phyloP scores from a whole-genome alignment of 2,113 vertebrate species.

The Dasyprocta punctata region DNA sequence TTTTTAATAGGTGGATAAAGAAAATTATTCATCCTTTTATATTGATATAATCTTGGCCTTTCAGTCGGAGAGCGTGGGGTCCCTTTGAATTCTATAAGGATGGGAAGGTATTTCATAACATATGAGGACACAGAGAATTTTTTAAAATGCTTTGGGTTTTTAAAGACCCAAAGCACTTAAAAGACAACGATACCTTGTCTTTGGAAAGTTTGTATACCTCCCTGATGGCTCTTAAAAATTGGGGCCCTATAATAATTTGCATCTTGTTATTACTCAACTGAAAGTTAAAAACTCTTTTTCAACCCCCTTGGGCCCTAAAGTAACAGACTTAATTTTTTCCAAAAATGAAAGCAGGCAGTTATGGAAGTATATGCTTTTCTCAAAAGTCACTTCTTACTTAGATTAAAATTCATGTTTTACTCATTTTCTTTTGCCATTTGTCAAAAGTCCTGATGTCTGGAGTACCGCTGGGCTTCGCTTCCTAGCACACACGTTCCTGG shows the following conservation, averaged over 20 bases:
- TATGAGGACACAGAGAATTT: neutral
- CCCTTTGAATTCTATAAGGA: neutral
- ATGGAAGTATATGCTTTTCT: neutral
- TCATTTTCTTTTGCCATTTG: neutral
- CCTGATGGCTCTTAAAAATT: neutral
- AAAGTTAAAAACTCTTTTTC: neutral
- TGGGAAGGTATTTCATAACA: neutral
- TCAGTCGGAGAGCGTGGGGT: neutral
- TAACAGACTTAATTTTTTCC: neutral
- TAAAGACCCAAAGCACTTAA: neutral
- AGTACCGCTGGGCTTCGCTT: neutral
- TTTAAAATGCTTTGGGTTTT: neutral
- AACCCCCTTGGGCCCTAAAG: neutral
- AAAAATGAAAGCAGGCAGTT: neutral
- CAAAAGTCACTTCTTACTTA: neutral
- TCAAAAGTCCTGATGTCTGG: neutral
- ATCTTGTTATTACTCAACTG: neutral
- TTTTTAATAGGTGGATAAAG: neutral
- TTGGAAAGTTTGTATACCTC: neutral
- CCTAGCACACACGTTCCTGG: neutral
- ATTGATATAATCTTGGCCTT: neutral
- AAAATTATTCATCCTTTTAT: neutral
- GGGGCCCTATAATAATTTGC: neutral
- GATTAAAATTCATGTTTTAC: neutral
- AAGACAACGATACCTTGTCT: neutral